Evolutionary conservation across 2,888 invertebrate genomes (phyloP), one percentile per base, ranked within the genome.

Genomic region (Philaethria dido): DNA sequence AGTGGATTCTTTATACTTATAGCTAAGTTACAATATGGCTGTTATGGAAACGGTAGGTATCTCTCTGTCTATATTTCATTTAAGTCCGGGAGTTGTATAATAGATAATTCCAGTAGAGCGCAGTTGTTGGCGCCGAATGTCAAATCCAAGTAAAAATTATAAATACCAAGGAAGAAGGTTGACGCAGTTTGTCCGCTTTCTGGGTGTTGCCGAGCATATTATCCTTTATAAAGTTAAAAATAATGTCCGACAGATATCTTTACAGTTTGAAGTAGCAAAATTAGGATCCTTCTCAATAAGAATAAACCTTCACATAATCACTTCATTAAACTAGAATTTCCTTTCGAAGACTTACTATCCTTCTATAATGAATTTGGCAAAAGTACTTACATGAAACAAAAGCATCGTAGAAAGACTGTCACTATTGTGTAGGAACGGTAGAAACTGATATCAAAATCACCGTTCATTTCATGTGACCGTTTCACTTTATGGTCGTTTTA

Each of bases 231-330:
- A 45, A 44, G 25, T 13, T 44, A 59, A 59, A 22, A 57, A 44
- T 59, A 59, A 59, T 55, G 18, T 59, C 59, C 59, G 59, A 59
- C 44, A 59, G 16, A 59, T 18, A 44, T 45, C 45, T 5, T 16
- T 25, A 22, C 16, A 29, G 42, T 44, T 42, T 6, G 45, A 25
- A 60, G 14, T 44, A 44, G 29, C n/a, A 22, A 14, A 39, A 22
- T 54, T 57, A 14, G 1, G 9, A 18, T 14, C 25, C 16, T 29
- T 29, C 8, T 45, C 44, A 14, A n/a, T 60, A 29, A 45, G 18
- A 29, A 14, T 29, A 60, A 18, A 33, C 9, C 45, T 25, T 13
- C 44, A 8, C 20, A n/a, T 42, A 13, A 52, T 16, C 44, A 16
- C 6, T 44, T 8, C 25, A 18, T 8, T 18, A n/a, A 42, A 22